Percentiles rank a stretch among this genome's conserved stretches.
Conservation (phyloP, 2,113 vertebrate genomes). For the Ceratotherium simum region DNA sequence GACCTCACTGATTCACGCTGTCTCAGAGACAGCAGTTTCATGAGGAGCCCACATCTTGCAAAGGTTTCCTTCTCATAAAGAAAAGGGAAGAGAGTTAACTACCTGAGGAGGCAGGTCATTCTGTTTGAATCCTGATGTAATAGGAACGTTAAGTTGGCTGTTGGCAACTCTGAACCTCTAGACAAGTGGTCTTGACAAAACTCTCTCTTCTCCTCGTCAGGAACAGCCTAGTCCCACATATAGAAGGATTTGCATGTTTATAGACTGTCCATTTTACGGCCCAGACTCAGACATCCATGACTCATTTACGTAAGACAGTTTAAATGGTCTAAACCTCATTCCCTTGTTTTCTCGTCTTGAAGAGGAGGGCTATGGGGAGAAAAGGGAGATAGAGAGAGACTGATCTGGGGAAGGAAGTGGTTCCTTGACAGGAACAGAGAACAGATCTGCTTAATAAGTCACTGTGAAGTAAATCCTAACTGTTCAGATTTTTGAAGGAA, state of each 20-base stretch:
- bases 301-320: not conserved
- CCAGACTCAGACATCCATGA: not conserved
- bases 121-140: not conserved
- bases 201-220: not conserved
- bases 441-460: not conserved
- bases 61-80: not conserved
- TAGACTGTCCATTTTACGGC: not conserved
- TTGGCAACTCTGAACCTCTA: not conserved
- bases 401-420: not conserved
- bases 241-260: not conserved
- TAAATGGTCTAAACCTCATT: not conserved
- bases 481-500: not conserved
- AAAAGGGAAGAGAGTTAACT: not conserved
- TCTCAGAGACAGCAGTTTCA: fast-evolving
- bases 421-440: not conserved
- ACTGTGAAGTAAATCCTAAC: not conserved
- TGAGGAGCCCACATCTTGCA: not conserved
- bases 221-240: fast-evolving
- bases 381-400: not conserved
- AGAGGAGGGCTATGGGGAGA: not conserved
- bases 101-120: not conserved
- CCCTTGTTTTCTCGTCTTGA: not conserved
- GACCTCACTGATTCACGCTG: not conserved
- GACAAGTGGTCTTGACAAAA: not conserved
- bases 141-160: not conserved